Conservation (phyloP, 2,888 invertebrate species). For the Notocelia uddmanniana region DNA sequence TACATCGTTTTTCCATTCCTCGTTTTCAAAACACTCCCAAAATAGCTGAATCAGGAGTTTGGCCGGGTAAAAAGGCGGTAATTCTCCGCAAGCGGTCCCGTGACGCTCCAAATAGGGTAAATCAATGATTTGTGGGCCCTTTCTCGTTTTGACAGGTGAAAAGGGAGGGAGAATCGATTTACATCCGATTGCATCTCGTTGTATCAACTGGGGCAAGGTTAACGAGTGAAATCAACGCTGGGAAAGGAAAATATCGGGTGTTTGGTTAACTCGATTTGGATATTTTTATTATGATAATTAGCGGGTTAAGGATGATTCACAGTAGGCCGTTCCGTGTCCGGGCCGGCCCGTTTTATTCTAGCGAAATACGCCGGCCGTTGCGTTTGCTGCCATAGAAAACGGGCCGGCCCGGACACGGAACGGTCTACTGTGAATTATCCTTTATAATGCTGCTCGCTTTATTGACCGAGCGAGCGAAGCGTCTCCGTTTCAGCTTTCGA, state of each 20-base stretch:
- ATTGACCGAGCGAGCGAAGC: no score
- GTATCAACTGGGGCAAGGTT: slow-evolving; percentile 22
- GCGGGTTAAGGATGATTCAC: no score
- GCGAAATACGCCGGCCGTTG: no score
- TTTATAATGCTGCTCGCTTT: no score
- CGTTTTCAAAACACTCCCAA: slow-evolving; percentile 19
- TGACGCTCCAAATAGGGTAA: slow-evolving; percentile 33
- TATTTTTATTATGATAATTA: slow-evolving; percentile 8
- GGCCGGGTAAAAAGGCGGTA: slow-evolving; percentile 20
- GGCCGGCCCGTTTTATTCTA: no score
- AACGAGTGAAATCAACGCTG: slow-evolving; percentile 26
- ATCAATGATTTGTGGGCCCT: slow-evolving; percentile 45
- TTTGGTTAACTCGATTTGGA: slow-evolving; percentile 17
- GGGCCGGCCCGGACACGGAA: no score
- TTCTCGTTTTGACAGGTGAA: slow-evolving; percentile 43
- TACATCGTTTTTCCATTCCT: neutral
- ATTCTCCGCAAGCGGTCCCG: slow-evolving; percentile 20
- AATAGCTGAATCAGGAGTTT: slow-evolving; percentile 23
- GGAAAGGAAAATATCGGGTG: slow-evolving; percentile 16
- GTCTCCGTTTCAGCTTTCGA: no score
- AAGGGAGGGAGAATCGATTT: slow-evolving; percentile 43
- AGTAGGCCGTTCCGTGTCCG: no score
- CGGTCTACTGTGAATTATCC: no score
- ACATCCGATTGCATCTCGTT: slow-evolving; percentile 42
- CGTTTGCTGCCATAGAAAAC: no score